Conservation (phyloP, 2,888 invertebrate species). For the Argyresthia goedartella region DNA sequence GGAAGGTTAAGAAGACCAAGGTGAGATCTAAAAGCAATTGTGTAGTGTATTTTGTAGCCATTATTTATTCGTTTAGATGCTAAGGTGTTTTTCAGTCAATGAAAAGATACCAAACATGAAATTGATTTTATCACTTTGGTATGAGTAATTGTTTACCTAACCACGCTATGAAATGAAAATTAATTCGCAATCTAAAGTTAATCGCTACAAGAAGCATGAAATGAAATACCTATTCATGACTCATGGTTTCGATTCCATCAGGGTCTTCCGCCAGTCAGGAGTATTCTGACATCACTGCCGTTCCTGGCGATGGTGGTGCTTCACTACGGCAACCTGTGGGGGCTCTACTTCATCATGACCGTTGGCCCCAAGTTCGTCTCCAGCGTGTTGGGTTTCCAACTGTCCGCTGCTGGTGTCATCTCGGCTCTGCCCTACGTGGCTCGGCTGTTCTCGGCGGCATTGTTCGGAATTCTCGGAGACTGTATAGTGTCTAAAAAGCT, state of each 20-base stretch:
- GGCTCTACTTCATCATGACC: constrained; percentile 81
- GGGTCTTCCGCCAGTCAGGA: constrained; percentile 75
- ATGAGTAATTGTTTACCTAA: neutral
- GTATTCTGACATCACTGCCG: constrained; percentile 74
- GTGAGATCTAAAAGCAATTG: constrained; percentile 33
- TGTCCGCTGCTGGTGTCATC: constrained; percentile 78
- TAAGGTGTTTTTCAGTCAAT: neutral
- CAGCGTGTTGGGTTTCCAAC: constrained; percentile 77
- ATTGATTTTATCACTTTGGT: neutral
- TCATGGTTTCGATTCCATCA: constrained; percentile 40
- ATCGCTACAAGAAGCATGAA: no score
- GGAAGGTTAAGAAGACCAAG: constrained; percentile 66
- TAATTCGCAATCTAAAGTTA: no score
- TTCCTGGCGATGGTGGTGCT: constrained; percentile 76
- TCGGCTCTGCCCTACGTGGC: constrained; percentile 80
- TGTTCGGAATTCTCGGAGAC: constrained; percentile 80
- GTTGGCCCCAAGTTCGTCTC: constrained; percentile 83
- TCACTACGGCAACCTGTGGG: constrained; percentile 84
- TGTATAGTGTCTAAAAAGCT: constrained; percentile 54
- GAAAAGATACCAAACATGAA: no score
- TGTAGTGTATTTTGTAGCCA: neutral
- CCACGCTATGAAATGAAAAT: neutral
- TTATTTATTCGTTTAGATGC: neutral
- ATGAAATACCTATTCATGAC: no score
- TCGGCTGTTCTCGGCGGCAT: constrained; percentile 75